These are phyloP conservation scores for Danio rerio DNA, from an alignment of 2,113 vertebrate genomes.

Conservation along the genomic window GRCz12tu NC_133196.1:16003001-16003500, in stretches of 20 bases:
- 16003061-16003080: not conserved
- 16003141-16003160: not conserved
- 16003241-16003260: not conserved
- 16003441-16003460: conserved; percentile 31
- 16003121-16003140: not conserved
- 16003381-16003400: conserved; percentile 17
- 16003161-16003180: not conserved
- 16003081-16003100: conserved; percentile 3
- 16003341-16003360: not conserved
- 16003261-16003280: not conserved
- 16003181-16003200: not conserved
- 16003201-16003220: not conserved
- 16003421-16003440: conserved; percentile 35
- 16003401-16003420: conserved; percentile 19
- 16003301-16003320: not conserved
- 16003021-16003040: not conserved
- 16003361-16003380: conserved; percentile 1
- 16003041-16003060: not conserved
- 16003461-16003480: not conserved
- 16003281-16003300: conserved; percentile 23
- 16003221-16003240: not conserved
- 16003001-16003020: not conserved
- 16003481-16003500: conserved; percentile 5
- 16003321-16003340: not conserved
- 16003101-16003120: not conserved